These are phyloP conservation scores for Oxytorus armatus DNA, from an alignment of 2,888 invertebrate species.

Conservation along the genomic window DNA sequence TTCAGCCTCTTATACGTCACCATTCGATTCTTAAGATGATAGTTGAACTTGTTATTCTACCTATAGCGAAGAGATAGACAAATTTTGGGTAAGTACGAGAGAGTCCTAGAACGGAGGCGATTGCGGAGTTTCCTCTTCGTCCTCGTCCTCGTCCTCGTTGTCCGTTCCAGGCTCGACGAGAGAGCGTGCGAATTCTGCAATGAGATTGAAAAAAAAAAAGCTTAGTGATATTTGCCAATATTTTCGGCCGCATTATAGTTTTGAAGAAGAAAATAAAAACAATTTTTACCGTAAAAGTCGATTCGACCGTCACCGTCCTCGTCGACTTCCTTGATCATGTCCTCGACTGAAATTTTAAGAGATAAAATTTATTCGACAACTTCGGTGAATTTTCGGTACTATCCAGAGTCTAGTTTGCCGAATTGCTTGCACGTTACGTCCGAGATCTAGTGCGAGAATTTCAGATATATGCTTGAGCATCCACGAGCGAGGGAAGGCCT, in stretches of 20 bases:
- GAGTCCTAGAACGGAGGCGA: slow-evolving; percentile 79
- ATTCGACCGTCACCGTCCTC: slow-evolving; percentile 97
- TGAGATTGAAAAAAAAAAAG: slow-evolving; percentile 43
- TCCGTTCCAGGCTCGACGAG: slow-evolving; percentile 91
- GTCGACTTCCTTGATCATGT: slow-evolving; percentile 98
- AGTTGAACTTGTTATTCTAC: slow-evolving; percentile 53
- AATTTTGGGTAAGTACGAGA: slow-evolving; percentile 15
- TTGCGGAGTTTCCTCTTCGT: slow-evolving; percentile 88
- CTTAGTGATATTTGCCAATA: background rate
- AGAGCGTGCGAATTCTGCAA: slow-evolving; percentile 92
- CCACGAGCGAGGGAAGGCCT: background rate
- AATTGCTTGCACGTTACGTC: slow-evolving; percentile 13
- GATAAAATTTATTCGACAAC: slow-evolving; percentile 1
- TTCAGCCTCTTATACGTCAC: slow-evolving; percentile 13
- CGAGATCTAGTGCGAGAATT: background rate
- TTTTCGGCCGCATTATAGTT: background rate
- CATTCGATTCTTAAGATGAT: slow-evolving; percentile 25
- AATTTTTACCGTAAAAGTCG: slow-evolving; percentile 92
- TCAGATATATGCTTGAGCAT: background rate
- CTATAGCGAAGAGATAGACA: slow-evolving; percentile 52
- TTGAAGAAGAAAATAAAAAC: too few relatives aligned
- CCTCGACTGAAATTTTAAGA: slow-evolving; percentile 90
- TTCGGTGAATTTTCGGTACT: background rate
- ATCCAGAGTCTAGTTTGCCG: background rate
- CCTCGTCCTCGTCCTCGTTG: slow-evolving; percentile 91